Evolutionary conservation across 2,113 vertebrate genomes (phyloP).

Genomic region (Seriola rivoliana): DNA sequence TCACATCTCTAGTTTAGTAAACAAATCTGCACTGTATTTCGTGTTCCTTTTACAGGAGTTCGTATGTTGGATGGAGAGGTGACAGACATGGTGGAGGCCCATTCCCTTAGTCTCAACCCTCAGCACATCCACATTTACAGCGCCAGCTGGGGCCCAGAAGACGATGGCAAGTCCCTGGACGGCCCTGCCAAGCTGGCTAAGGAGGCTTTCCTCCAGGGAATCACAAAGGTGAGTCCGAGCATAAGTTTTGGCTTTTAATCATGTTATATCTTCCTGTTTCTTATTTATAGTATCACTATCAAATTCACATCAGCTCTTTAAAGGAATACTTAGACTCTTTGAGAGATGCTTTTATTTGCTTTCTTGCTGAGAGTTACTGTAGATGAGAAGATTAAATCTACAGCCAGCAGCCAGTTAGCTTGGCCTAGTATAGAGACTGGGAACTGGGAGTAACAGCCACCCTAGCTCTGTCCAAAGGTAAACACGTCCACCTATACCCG

Average conservation of each 20-base stretch:
- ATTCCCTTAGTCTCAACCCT: constrained; percentile 94
- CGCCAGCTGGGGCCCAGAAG: constrained; percentile 96
- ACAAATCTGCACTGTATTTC: background rate
- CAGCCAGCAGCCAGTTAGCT: background rate
- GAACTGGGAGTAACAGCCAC: background rate
- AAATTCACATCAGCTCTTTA: constrained; percentile 14
- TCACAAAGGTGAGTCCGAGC: constrained; percentile 89
- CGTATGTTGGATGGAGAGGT: constrained; percentile 99
- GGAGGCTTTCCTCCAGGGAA: constrained; percentile 94
- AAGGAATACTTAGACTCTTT: background rate
- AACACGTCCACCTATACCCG: too few relatives aligned
- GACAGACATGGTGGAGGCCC: constrained; percentile 96
- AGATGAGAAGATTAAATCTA: background rate
- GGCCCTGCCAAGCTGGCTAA: constrained; percentile 95
- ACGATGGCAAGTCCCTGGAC: constrained; percentile 96
- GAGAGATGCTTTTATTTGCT: background rate
- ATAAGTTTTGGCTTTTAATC: constrained; percentile 11
- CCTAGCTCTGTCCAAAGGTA: background rate
- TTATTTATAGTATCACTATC: background rate
- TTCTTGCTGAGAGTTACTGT: background rate
- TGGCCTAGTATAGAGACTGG: background rate
- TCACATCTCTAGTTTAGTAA: constrained; percentile 6
- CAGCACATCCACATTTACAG: constrained; percentile 96
- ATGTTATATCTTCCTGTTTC: constrained; percentile 8
- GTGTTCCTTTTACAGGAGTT: constrained; percentile 86